phyloP scores from a whole-genome alignment of 2,888 invertebrate species.

The Conistra vaccinii region DNA sequence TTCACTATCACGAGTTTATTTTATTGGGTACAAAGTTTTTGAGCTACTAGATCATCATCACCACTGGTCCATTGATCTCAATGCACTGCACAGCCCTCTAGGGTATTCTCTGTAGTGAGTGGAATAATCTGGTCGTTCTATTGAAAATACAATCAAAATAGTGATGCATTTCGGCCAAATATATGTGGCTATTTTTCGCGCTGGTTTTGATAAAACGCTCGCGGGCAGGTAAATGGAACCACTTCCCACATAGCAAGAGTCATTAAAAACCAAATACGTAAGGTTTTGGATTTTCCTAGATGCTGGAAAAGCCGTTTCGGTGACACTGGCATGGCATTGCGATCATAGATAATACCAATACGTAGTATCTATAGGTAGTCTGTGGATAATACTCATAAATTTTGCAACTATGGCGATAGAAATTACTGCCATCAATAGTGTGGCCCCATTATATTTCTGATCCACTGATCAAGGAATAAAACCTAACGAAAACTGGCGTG shows the following conservation, averaged over 20 bases:
- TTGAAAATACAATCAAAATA: background rate
- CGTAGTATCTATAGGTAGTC: too few species aligned
- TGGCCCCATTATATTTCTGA: background rate
- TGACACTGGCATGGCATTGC: conserved; percentile 15
- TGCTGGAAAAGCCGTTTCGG: conserved; percentile 2
- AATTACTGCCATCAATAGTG: background rate
- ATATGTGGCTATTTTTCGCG: conserved; percentile 1
- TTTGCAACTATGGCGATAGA: too few species aligned
- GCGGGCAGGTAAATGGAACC: conserved; percentile 21
- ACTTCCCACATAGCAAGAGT: conserved; percentile 27
- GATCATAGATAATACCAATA: too few species aligned
- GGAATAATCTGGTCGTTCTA: background rate
- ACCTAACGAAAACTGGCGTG: background rate
- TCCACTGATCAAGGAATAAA: background rate
- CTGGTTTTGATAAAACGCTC: background rate
- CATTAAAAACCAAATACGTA: conserved; percentile 9
- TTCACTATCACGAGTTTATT: too few species aligned
- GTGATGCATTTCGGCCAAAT: background rate
- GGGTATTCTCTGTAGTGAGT: background rate
- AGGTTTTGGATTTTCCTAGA: background rate
- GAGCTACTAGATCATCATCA: background rate
- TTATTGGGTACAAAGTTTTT: background rate
- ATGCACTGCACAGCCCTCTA: background rate
- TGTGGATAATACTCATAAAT: too few species aligned
- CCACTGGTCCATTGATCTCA: background rate